phyloP scores from a whole-genome alignment of 2,113 vertebrate species.

The Rhynchomys soricoides region DNA sequence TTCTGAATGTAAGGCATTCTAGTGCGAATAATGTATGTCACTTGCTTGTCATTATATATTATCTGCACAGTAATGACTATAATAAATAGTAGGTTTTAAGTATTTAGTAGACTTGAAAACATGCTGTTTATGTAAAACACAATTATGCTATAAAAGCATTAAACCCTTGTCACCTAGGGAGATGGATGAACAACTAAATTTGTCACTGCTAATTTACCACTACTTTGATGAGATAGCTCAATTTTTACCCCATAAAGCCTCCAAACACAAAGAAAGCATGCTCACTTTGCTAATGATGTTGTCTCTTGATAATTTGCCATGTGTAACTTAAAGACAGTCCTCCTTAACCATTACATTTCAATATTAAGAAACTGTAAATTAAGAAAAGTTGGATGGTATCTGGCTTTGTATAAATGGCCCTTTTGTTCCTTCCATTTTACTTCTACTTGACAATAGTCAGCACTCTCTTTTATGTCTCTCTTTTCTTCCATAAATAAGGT shows the following conservation, averaged over 20 bases:
- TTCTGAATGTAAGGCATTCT: not conserved
- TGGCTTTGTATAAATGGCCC: not conserved
- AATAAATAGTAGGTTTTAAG: not conserved
- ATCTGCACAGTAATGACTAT: not conserved
- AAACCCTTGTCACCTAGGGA: not conserved
- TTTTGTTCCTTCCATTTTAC: constrained; percentile 62
- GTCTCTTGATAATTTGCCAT: not conserved
- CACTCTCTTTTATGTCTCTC: constrained; percentile 70
- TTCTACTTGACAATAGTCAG: constrained; percentile 59
- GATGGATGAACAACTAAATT: not conserved
- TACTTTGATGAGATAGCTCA: not conserved
- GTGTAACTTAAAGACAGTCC: not conserved
- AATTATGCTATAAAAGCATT: constrained; percentile 48
- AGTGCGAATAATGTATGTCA: not conserved
- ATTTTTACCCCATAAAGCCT: not conserved
- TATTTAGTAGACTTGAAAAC: not conserved
- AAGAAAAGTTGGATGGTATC: not conserved
- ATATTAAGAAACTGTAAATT: constrained; percentile 42
- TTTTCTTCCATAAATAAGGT: constrained; percentile 86
- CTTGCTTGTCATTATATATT: not conserved
- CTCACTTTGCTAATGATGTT: not conserved
- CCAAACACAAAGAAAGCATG: not conserved
- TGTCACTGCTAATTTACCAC: constrained; percentile 38
- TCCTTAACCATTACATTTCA: not conserved
- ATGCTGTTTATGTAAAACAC: constrained; percentile 22